Conservation (phyloP, 2,888 invertebrate species). For the Clostera curtula region DNA sequence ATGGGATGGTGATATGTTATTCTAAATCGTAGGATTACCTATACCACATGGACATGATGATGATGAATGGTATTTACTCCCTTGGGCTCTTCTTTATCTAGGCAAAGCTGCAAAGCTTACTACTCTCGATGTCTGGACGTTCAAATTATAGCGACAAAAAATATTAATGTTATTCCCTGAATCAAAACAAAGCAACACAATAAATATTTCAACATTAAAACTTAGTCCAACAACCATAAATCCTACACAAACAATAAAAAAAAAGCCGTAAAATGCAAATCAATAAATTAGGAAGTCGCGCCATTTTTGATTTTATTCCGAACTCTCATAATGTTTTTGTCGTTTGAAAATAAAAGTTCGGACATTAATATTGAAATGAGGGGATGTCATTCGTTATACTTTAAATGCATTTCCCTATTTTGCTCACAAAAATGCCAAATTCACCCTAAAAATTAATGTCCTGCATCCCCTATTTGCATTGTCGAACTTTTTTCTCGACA, state of each 20-base stretch:
- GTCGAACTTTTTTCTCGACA: conserved; percentile 61
- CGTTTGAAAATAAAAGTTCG: conserved; percentile 22
- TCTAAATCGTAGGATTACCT: too few species aligned
- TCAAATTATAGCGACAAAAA: too few species aligned
- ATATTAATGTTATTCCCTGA: neutral
- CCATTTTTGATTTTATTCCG: conserved; percentile 25
- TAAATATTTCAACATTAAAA: conserved; percentile 29
- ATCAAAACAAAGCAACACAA: conserved; percentile 12
- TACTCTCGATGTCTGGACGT: too few species aligned
- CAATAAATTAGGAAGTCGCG: conserved; percentile 21
- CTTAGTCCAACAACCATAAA: conserved; percentile 23
- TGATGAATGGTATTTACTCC: too few species aligned
- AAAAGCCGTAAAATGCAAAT: conserved; percentile 31
- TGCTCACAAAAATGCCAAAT: conserved; percentile 56
- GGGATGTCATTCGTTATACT: conserved; percentile 58
- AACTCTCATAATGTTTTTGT: conserved; percentile 12
- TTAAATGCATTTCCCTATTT: conserved; percentile 68
- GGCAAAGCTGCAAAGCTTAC: too few species aligned
- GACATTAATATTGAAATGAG: conserved; percentile 65
- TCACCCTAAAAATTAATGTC: conserved; percentile 71
- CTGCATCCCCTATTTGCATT: conserved; percentile 68
- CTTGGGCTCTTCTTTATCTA: too few species aligned
- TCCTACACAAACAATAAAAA: conserved; percentile 42
- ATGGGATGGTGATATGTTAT: too few species aligned
- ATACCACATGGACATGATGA: too few species aligned